Conservation (phyloP, 2,888 invertebrate genomes). For the Dione juno region DNA sequence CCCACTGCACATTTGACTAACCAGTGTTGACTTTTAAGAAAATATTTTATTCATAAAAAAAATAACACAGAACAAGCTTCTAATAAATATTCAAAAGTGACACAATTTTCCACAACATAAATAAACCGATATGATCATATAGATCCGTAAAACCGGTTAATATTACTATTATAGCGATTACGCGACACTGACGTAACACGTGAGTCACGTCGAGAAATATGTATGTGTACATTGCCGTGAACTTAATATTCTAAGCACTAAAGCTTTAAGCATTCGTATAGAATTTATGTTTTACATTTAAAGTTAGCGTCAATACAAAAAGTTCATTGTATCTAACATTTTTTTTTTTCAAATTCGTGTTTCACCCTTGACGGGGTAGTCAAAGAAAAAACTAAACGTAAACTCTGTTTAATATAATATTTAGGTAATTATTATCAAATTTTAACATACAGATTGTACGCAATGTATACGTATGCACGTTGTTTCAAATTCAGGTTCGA, state of each 20-base stretch:
- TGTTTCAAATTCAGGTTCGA: too few species aligned
- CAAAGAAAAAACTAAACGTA: too few species aligned
- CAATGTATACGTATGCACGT: too few species aligned
- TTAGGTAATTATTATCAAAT: too few species aligned
- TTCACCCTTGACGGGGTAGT: too few species aligned
- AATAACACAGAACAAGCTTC: not conserved
- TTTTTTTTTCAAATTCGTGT: too few species aligned
- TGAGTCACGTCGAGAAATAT: slow-evolving; percentile 62
- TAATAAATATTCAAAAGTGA: slow-evolving; percentile 8
- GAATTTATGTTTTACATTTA: not conserved
- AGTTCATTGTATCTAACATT: too few species aligned
- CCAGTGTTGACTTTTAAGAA: too few species aligned
- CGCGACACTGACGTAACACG: slow-evolving; percentile 54
- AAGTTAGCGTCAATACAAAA: not conserved
- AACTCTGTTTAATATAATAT: too few species aligned
- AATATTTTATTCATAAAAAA: not conserved
- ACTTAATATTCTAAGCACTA: slow-evolving; percentile 46
- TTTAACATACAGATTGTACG: too few species aligned
- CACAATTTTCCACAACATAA: not conserved
- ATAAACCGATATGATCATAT: not conserved
- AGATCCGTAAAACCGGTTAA: slow-evolving; percentile 43
- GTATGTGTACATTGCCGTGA: slow-evolving; percentile 49
- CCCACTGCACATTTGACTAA: too few species aligned
- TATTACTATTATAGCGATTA: slow-evolving; percentile 50
- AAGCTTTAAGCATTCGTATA: slow-evolving; percentile 35